These are phyloP conservation scores for Copidosoma aretas DNA, from an alignment of 2,888 invertebrate species.

Conservation along the genomic window DNA sequence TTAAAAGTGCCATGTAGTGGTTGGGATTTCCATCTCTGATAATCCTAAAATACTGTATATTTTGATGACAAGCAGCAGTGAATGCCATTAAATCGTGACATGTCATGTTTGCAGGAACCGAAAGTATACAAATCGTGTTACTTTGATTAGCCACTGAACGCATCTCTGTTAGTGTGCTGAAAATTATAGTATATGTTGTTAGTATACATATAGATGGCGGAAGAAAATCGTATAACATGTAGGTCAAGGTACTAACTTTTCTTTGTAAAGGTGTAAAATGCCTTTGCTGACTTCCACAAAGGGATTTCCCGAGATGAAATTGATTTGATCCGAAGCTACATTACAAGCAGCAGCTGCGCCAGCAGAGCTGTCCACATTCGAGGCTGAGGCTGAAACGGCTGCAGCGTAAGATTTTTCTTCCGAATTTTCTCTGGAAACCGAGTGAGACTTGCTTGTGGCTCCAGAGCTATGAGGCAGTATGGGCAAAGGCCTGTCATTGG, in stretches of 20 bases:
- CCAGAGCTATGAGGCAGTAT: slow-evolving; percentile 44
- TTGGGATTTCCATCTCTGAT: slow-evolving; percentile 91
- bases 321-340: slow-evolving; percentile 54
- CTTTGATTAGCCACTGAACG: slow-evolving; percentile 74
- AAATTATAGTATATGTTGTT: slow-evolving; percentile 41
- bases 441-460: slow-evolving; percentile 48
- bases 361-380: slow-evolving; percentile 40
- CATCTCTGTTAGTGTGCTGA: slow-evolving; percentile 77
- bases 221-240: background rate
- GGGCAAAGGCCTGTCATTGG: slow-evolving; percentile 65
- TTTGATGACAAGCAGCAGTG: slow-evolving; percentile 89
- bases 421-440: slow-evolving; percentile 49
- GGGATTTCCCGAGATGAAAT: slow-evolving; percentile 95
- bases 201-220: background rate
- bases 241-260: slow-evolving; percentile 80
- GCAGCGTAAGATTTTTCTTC: slow-evolving; percentile 50
- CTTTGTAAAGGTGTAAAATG: slow-evolving; percentile 94
- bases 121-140: slow-evolving; percentile 85
- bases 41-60: slow-evolving; percentile 89
- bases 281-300: slow-evolving; percentile 96
- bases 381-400: slow-evolving; percentile 41
- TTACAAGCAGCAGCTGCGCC: slow-evolving; percentile 49
- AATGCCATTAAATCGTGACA: slow-evolving; percentile 94
- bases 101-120: slow-evolving; percentile 88
- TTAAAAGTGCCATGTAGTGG: slow-evolving; percentile 96